Conservation (phyloP, 2,797 vertebrate genomes). For the Acrocephalus scirpaceus region DNA sequence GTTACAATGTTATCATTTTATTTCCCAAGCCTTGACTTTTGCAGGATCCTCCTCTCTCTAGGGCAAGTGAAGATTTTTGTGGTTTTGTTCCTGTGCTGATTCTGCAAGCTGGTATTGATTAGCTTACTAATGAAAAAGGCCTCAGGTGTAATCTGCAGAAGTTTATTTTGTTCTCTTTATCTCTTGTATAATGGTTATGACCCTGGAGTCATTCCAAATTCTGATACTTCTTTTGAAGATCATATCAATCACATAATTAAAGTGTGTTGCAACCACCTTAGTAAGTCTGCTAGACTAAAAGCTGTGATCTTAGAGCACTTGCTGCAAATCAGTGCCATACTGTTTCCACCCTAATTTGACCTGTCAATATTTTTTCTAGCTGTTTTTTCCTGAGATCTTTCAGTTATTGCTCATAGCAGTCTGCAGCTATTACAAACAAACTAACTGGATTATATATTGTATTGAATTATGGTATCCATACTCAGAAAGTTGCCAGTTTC, state of each 20-base stretch:
- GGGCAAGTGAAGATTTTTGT: background rate
- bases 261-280: background rate
- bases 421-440: background rate
- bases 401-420: background rate
- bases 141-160: background rate
- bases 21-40: constrained; percentile 1
- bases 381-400: background rate
- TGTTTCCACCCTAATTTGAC: background rate
- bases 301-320: background rate
- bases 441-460: background rate
- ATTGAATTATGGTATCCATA: background rate
- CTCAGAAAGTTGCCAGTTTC: background rate
- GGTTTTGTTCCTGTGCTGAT: background rate
- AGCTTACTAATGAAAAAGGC: constrained; percentile 5
- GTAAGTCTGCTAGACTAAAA: background rate
- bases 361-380: background rate
- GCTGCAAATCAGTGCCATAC: background rate
- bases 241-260: background rate
- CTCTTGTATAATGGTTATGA: background rate
- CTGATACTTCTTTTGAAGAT: constrained; percentile 9
- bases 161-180: constrained; percentile 19
- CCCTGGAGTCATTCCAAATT: constrained; percentile 21
- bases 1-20: background rate
- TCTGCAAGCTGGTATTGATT: constrained; percentile 24
- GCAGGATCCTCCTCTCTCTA: background rate